Evolutionary conservation across 2,113 vertebrate genomes (phyloP), one percentile per base, ranked within the genome.

Genomic region (Henicopernis longicauda): DNA sequence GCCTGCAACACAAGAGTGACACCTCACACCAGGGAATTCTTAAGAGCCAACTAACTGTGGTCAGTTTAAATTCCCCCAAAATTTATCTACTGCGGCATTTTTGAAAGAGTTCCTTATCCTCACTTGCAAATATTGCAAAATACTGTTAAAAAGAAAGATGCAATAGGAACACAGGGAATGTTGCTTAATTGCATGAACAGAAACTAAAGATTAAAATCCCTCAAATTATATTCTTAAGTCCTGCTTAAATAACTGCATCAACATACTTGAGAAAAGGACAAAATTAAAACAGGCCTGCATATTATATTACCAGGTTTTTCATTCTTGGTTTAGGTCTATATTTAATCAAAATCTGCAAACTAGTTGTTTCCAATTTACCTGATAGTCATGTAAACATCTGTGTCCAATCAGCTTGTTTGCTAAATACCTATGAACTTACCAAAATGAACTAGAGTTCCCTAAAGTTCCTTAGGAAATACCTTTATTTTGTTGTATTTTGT

Each of bases 1-100:
- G 74, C 67, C 82, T 59, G 44, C 80, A 95, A 62, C 61, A 59
- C n/a, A 62, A 92, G 80, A 77, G 88, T 74, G 73, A 97, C 91
- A 93, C 70, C 80, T 89, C 91, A 82, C 86, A 89, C 94, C 93
- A 87, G 76, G 89, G 96, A 92, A 85, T 82, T 86, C 57, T 91
- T 45, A 67, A 76, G 40, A 93, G 96, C 54, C 87, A 95, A 23
- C 11, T 49, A 38, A 38, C 31, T 47, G 34, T 22, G 54, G 58
- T 9, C 94, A 76, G 44, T 72, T 89, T 87, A 84, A 89, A 85
- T 86, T 74, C 32, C 69, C 63, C 66, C 54, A 0, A 70, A 40
- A 71, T 59, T 16, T 73, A 77, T 40, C 82, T 22, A 92, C 45
- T 93, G 85, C 2, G 0, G 74, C 54, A 70, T 31, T 95, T 96